A percentile compares a stretch with the other conserved stretches of the same genome.
Evolutionary conservation across 2,113 vertebrate species (phyloP).

Genomic region (Hassar affinis): DNA sequence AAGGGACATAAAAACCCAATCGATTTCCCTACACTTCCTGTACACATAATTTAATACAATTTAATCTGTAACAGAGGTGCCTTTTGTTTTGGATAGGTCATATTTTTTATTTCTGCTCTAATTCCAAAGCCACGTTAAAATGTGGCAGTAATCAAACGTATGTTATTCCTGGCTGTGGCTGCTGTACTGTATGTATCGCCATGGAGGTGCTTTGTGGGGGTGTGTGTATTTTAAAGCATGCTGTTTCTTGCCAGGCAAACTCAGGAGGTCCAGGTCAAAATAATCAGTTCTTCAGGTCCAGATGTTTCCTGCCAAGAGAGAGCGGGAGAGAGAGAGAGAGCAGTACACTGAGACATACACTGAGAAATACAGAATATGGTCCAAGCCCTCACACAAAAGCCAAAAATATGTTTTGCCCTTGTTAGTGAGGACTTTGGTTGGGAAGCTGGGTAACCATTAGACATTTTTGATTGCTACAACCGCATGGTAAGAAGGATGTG

Average conservation of each 20-base stretch:
- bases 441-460: neutral
- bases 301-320: constrained; percentile 59
- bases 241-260: constrained; percentile 36
- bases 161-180: constrained; percentile 37
- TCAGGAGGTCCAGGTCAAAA: constrained; percentile 55
- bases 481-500: neutral
- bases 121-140: constrained; percentile 9
- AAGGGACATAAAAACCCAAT: neutral
- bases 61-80: neutral
- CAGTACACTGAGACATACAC: neutral
- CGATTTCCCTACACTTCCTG: neutral
- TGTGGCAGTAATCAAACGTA: neutral
- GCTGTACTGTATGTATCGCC: neutral
- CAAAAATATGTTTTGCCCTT: constrained; percentile 6
- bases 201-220: constrained; percentile 23
- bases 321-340: constrained; percentile 4
- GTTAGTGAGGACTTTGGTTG: neutral
- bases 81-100: neutral
- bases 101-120: constrained; percentile 10
- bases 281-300: constrained; percentile 55
- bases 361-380: neutral
- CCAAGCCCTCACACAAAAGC: constrained; percentile 6
- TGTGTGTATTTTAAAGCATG: constrained; percentile 41
- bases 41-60: neutral
- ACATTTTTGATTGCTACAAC: constrained; percentile 6